Base-by-base conservation (phyloP, 2,797 vertebrate species). In the Linurgus olivaceus region DNA sequence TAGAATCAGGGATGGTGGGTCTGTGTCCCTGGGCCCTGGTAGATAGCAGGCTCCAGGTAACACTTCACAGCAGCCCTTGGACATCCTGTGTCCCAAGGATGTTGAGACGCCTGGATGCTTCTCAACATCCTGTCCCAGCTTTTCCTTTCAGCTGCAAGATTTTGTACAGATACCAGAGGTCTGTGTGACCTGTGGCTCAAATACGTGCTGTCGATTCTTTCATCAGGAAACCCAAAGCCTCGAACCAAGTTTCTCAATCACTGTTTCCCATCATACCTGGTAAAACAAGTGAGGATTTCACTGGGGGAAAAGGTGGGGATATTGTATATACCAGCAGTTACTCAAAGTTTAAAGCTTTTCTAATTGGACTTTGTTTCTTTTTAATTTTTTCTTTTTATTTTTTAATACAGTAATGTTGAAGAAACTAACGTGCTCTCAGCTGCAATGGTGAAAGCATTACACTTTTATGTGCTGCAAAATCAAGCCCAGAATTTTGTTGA, bases 241-340 rank as follows among this genome's bases (percentile, higher is more conserved):
- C 61, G 21, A 77, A 55, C 14, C 4, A 37, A 37, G 4, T 26
- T 72, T 77, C 42, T 78, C 61, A 25, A 17, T 52, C 26, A 18
- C 7, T 47, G 8, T 77, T 93, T 70, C 42, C 35, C 65, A 81
- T 28, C 25, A n/a, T 67, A 47, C 26, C 6, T 50, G 13, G 6
- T 54, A 78, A 87, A 87, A 54, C 16, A 45, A 63, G 14, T 47
- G n/a, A 72, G 29, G 23, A 19, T 71, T 89, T 91, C 19, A 21
- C 0, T 44, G 33, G 6, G 1, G 11, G 1, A 23, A 59, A 26
- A 33, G 11, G 8, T 55, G 11, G 3, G 9, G 5, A 3, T 40
- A 11, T 33, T 76, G 5, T 17, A 3, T 45, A 19, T 6, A 2
- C 6, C 17, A 51, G 16, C 16, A 29, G 8, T 61, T 65, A 50